Conservation (phyloP, 2,797 vertebrate species). For the Cuculus canorus region DNA sequence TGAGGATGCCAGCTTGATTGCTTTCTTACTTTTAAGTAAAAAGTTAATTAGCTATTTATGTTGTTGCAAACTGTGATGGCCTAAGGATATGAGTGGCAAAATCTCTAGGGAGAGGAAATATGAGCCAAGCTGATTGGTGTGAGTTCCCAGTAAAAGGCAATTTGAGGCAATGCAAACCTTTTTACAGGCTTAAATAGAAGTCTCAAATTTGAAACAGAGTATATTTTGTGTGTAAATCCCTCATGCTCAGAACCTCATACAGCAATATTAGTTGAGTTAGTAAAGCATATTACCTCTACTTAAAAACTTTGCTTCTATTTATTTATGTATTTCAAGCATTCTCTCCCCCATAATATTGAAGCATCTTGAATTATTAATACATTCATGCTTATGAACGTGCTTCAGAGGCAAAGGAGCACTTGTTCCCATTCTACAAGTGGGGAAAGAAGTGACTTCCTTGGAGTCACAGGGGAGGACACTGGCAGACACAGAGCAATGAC, state of each 20-base stretch:
- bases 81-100: slow-evolving; percentile 10
- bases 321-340: background rate
- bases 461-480: background rate
- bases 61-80: slow-evolving; percentile 43
- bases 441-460: background rate
- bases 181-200: slow-evolving; percentile 21
- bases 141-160: background rate
- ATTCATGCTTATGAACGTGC: background rate
- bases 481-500: background rate
- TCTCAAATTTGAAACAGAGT: background rate
- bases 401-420: background rate
- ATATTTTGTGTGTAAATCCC: background rate
- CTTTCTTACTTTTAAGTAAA: slow-evolving; percentile 62
- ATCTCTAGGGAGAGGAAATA: slow-evolving; percentile 13
- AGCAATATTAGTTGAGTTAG: background rate
- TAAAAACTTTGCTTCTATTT: slow-evolving; percentile 19
- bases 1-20: background rate
- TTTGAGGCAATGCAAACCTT: slow-evolving; percentile 4
- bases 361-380: background rate
- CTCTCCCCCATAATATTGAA: background rate
- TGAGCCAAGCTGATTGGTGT: background rate
- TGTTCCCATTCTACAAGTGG: background rate
- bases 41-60: slow-evolving; percentile 60
- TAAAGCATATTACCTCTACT: background rate
- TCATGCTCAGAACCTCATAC: background rate